Base-by-base conservation (phyloP, 1,140 invertebrate genomes). In the Drosophila arawakana region DNA sequence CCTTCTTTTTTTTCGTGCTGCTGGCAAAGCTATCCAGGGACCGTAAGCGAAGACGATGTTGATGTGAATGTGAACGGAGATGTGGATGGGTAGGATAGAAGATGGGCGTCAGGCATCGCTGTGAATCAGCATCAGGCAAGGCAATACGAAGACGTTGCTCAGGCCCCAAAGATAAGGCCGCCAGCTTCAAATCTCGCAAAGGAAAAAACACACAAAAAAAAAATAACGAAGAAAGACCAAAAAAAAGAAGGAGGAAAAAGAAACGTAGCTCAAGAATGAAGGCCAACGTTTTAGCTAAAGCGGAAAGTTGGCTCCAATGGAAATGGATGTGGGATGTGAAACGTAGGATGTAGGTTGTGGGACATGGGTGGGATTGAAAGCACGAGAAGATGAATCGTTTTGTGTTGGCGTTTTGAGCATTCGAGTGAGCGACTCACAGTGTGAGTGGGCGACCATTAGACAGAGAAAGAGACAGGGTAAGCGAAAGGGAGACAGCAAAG, bases 361-460 rank as follows among this genome's bases (percentile, higher is more conserved):
- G n/a, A 3, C 52, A 52, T 30, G 60, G 57, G 73, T 67, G 66
- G 67, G 68, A 69, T 73, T 74, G 75, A 86, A 76, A 81, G 82
- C 75, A 79, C 59, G 67, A 60, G 84, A 89, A 89, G 84, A 89
- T 89, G 85, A 89, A 89, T 89, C 84, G 84, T 76, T 89, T 89
- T 88, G 82, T 85, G 82, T 85, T 81, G 82, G 82, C 78, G 81
- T 89, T 84, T 89, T 89, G 85, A 81, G 75, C 68, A 83, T 79
- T 83, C 78, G 81, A 80, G 80, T 83, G 74, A 66, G 83, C 73
- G 77, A 82, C 41, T 57, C 52, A n/a, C 52, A 57, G 50, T 47
- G 52, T 57, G 43, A 58, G 63, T 67, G 63, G 52, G 63, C 63
- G 52, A 72, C 69, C 69, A 72, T 66, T 72, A 66, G 52, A n/a